phyloP scores from a whole-genome alignment of 2,113 vertebrate species.

The Chloebia gouldiae region DNA sequence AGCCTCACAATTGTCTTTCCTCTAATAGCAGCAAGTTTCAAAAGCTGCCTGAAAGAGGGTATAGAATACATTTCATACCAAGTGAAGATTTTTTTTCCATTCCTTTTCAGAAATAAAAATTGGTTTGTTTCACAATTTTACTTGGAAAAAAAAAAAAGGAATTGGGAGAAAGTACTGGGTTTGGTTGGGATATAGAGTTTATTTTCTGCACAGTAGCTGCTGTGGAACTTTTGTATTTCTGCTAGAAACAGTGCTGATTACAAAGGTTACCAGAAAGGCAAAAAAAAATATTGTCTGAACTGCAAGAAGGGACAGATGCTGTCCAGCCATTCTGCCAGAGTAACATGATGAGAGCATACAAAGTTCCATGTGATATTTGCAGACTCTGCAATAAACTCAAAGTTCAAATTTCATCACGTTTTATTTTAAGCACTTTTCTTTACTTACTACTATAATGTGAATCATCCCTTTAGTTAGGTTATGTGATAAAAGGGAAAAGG shows the following conservation, averaged over 20 bases:
- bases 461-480: neutral
- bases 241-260: neutral
- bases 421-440: neutral
- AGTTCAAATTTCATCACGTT: neutral
- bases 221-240: neutral
- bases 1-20: accelerated
- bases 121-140: neutral
- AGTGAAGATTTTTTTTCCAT: neutral
- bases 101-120: neutral
- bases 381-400: neutral
- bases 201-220: neutral
- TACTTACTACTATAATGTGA: neutral
- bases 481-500: neutral
- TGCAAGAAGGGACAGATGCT: neutral
- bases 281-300: neutral
- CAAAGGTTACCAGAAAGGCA: neutral
- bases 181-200: neutral
- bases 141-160: neutral
- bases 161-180: accelerated
- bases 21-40: neutral
- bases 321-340: neutral
- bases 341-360: neutral
- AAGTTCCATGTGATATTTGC: neutral
- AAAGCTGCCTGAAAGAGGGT: neutral
- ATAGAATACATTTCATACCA: neutral